Base-by-base conservation (phyloP, 2,888 invertebrate species). In the Andrena chrysosceles region DNA sequence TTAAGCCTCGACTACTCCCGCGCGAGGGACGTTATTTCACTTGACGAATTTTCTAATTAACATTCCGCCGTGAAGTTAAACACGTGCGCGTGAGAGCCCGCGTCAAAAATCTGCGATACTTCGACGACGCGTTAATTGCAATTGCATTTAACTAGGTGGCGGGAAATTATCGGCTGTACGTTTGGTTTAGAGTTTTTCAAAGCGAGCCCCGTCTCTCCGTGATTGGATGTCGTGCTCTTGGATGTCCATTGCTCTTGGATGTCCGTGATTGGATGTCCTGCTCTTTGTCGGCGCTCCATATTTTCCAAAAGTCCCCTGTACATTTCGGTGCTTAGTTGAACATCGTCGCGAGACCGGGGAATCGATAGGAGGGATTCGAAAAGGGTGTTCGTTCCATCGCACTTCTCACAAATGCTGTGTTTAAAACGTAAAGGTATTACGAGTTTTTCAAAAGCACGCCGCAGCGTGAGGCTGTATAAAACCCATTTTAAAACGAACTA, bases 391-490 rank as follows among this genome's bases (percentile, higher is more conserved):
- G 64, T 72, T 29, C 13, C 52, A 56, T 75, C 67, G 56, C 20
- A 52, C 69, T 77, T 70, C 74, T 77, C 60, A 64, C 76, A 60
- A 77, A 26, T 70, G 71, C 29, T 52, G 7, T 74, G 70, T 71
- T 56, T 77, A 69, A 80, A 84, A 81, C 80, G 76, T 49, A 81
- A 56, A 87, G 85, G 80, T 71, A 59, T 87, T 85, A 75, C 60
- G 29, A 64, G 68, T 60, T 76, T 62, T 81, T 85, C 76, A 85
- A 85, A 87, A 79, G 49, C 75, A 75, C 59, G 70, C 52, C 52
- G 42, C 56, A 42, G 52, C 59, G 69, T 23, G 66, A 49, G 70
- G 66, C 77, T 72, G 26, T 77, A 75, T 86, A 75, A 84, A 80
- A 75, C 75, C 64, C 60, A 81, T 81, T 84, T 77, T 56, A 54